These are phyloP conservation scores for Madoqua kirkii DNA, from an alignment of 2,113 vertebrate species.

Conservation along the genomic window DNA sequence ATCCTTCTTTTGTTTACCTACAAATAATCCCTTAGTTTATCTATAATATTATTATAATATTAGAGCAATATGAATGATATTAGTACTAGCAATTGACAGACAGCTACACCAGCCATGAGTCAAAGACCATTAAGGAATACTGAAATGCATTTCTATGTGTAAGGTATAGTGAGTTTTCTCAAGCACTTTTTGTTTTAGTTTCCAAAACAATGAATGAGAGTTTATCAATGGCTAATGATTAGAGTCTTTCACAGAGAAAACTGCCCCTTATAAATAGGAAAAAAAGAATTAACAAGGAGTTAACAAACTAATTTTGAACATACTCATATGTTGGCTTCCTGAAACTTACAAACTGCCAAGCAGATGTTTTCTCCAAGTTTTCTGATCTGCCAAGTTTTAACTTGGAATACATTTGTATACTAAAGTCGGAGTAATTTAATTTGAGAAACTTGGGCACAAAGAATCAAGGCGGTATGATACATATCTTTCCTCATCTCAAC, in stretches of 20 bases:
- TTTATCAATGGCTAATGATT: neutral
- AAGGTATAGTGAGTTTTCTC: neutral
- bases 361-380: constrained; percentile 58
- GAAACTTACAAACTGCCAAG: constrained; percentile 62
- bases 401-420: constrained; percentile 51
- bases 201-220: constrained; percentile 32
- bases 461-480: neutral
- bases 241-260: constrained; percentile 27
- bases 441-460: constrained; percentile 41
- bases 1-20: constrained; percentile 37
- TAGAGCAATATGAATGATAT: neutral
- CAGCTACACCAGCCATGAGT: neutral
- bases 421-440: constrained; percentile 47
- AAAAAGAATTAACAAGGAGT: constrained; percentile 23
- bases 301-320: constrained; percentile 53
- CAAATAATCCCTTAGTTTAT: constrained; percentile 1
- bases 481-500: constrained; percentile 11
- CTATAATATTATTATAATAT: neutral
- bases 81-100: neutral
- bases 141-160: neutral
- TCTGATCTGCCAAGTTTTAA: constrained; percentile 59
- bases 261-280: neutral
- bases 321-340: constrained; percentile 49
- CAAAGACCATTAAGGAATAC: neutral
- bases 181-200: neutral